Evolutionary conservation across 2,797 vertebrate species (phyloP), one percentile per base, ranked within the genome.

Genomic region (Rhinogobio ventralis): DNA sequence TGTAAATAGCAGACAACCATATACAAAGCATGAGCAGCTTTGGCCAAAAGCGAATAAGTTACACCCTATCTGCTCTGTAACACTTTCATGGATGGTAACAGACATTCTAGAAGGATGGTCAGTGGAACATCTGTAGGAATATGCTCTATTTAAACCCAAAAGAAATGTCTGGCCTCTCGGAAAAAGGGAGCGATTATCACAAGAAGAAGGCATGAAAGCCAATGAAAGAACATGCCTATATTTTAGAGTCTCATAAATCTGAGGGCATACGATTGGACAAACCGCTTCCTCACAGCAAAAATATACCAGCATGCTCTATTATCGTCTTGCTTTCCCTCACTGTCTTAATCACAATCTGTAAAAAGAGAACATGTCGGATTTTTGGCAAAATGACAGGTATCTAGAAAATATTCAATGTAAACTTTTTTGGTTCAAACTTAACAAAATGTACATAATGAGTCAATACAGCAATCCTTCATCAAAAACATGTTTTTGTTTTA

Each of bases 201-300:
- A 83, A 89, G 86, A 86, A 91, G 89, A 90, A 91, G 89, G 91
- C 91, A 89, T 86, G 88, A 82, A 71, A 90, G 87, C 83, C 87
- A 92, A 92, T 93, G 89, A 91, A 88, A 91, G 86, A 83, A 89
- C 87, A 88, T 84, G 79, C 49, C 84, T 60, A 72, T 89, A 93
- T 93, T 91, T 93, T 91, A 91, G 86, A 84, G 84, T 89, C 88
- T 87, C 91, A 88, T 93, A 92, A 93, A 95, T 93, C 92, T n/a
- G 6, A 67, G 28, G 91, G 82, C 87, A 86, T 87, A 74, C 73
- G 78, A 78, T 55, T 81, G 71, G 84, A 69, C 57, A 30, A 60
- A 77, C 55, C 0, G 7, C 68, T 69, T 36, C 55, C 39, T 82
- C 23, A 25, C 25, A 81, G 33, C n/a, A 57, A 25, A 66, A 86